A percentile compares a stretch with the other conserved stretches of the same genome.
Evolutionary conservation across 2,888 invertebrate species (phyloP).

Genomic region (Stenolophus ochropezus): DNA sequence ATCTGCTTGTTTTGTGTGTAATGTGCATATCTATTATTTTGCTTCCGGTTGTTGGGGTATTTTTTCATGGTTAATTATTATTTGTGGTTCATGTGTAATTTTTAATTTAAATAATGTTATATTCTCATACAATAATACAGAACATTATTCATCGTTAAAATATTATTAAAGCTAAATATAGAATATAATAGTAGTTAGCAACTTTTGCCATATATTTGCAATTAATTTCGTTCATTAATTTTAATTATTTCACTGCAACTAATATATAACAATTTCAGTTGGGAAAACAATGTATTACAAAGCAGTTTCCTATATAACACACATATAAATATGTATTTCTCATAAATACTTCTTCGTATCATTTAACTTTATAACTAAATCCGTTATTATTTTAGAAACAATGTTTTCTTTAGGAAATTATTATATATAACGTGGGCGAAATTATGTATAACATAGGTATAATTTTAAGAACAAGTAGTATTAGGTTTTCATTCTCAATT

Average conservation of each 20-base stretch:
- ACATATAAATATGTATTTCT: background rate
- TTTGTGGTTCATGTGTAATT: background rate
- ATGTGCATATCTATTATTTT: too few species aligned
- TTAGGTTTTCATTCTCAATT: too few species aligned
- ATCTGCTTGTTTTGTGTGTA: too few species aligned
- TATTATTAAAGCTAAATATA: background rate
- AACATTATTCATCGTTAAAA: background rate
- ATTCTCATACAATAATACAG: background rate
- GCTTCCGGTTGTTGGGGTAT: too few species aligned
- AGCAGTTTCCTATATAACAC: background rate
- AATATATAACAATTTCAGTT: background rate
- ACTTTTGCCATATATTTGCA: background rate
- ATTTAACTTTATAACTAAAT: too few species aligned
- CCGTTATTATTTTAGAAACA: too few species aligned
- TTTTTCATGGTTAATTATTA: too few species aligned
- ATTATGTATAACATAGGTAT: too few species aligned
- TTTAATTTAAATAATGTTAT: background rate
- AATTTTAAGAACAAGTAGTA: too few species aligned
- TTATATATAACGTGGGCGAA: too few species aligned
- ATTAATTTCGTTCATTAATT: background rate
- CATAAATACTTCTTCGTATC: too few species aligned
- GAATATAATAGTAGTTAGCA: background rate
- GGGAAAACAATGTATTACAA: background rate
- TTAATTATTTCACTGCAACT: background rate
- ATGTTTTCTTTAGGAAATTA: too few species aligned